Evolutionary conservation across 2,888 invertebrate genomes (phyloP), one percentile per base, ranked within the genome.

Genomic region (Uloborus plumipes): DNA sequence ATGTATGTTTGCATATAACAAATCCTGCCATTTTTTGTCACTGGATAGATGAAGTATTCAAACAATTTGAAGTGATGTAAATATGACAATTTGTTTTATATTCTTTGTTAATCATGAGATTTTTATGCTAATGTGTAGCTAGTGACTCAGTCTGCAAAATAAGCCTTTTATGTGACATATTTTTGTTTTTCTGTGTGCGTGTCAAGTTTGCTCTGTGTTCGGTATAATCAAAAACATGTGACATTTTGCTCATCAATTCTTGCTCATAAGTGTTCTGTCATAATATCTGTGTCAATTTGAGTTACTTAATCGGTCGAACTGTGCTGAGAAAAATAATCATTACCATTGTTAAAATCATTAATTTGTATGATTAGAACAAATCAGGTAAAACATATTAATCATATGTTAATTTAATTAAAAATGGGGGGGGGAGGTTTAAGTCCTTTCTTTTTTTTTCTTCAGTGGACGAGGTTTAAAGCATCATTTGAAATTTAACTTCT

Each of bases 21-120:
- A 81, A 74, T 81, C 80, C 80, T 81, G 80, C 80, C 80, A 81
- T 81, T 81, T 81, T 81, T 47, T 80, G 69, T 74, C 67, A 67
- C 53, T 73, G 22, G 58, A 26, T 74, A 55, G 73, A 51, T 26
- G 20, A 66, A 59, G 31, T 72, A 65, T 61, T 62, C 31, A 66
- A 80, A 71, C 20, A 55, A 47, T 51, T 39, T 67, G 20, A 64
- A 59, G 74, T 81, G 75, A 16, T 81, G 74, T 50, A 71, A 71
- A 78, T 71, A 78, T 58, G 71, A 72, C 50, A 65, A 61, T 71
- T 78, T 78, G 71, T 70, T 70, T 81, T 73, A 49, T 71, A 74
- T 74, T 64, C 69, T 81, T 81, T 73, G 69, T 74, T 81, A 64
- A 70, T 55, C 67, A 53, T 69, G 49, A 74, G 61, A 65, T 64